phyloP scores from a whole-genome alignment of 1,140 invertebrate species.

The Hypothenemus hampei region DNA sequence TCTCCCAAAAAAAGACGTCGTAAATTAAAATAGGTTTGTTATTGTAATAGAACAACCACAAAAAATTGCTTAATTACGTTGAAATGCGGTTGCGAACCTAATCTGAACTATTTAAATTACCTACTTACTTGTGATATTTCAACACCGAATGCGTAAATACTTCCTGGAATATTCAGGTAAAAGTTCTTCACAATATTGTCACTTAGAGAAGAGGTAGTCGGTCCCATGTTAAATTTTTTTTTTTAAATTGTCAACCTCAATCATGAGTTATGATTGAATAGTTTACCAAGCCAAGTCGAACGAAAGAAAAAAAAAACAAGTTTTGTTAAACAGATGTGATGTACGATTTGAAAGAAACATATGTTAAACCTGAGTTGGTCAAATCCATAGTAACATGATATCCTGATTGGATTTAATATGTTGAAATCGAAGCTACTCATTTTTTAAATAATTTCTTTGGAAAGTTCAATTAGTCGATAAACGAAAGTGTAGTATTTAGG shows the following conservation, averaged over 20 bases:
- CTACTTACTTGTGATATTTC: background rate
- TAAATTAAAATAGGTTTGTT: background rate
- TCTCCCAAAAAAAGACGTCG: background rate
- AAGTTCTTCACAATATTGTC: too few species aligned
- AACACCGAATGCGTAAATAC: background rate
- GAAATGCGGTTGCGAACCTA: background rate
- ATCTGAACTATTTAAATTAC: background rate
- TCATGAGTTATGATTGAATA: constrained; percentile 26
- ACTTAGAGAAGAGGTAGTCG: too few species aligned
- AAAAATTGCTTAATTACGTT: background rate
- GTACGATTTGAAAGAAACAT: constrained; percentile 20
- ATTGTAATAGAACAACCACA: background rate
- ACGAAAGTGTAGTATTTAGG: too few species aligned
- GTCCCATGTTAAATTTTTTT: too few species aligned
- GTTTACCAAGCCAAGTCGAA: too few species aligned
- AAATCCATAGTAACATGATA: constrained; percentile 9
- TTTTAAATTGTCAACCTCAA: constrained; percentile 25
- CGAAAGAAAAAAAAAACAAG: constrained; percentile 23
- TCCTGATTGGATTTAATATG: too few species aligned
- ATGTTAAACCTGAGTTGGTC: constrained; percentile 8
- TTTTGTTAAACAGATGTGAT: constrained; percentile 23
- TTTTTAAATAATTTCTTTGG: too few species aligned
- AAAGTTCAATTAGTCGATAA: too few species aligned
- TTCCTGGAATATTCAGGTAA: background rate
- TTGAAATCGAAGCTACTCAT: too few species aligned